Conservation (phyloP, 2,888 invertebrate genomes). For the Antheraea assamensis region DNA sequence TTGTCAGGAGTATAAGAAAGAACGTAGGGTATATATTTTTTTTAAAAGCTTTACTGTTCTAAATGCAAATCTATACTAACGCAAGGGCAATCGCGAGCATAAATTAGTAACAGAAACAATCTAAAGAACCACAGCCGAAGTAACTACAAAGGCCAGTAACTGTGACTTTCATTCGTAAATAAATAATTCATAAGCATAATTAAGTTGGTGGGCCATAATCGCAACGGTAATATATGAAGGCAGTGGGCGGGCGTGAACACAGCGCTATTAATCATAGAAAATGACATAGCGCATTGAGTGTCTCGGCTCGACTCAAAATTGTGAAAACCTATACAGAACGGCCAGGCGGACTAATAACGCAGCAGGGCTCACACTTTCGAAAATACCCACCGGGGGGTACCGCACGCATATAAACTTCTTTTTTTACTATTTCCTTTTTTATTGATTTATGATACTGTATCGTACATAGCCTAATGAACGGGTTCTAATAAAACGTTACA, state of each 20-base stretch:
- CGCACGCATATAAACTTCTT: constrained; percentile 42
- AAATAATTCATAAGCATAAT: constrained; percentile 20
- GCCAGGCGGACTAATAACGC: constrained; percentile 73
- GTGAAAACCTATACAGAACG: constrained; percentile 76
- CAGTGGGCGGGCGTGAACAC: constrained; percentile 27
- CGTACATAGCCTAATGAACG: too few relatives aligned
- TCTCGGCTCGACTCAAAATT: constrained; percentile 72
- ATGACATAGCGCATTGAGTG: constrained; percentile 73
- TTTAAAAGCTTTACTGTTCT: too few relatives aligned
- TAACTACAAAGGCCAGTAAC: neutral
- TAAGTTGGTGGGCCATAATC: constrained; percentile 18
- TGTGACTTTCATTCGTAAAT: neutral
- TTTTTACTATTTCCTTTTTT: neutral
- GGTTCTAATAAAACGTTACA: too few relatives aligned
- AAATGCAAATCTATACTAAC: too few relatives aligned
- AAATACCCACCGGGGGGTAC: constrained; percentile 68
- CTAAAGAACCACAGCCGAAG: neutral
- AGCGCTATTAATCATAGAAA: constrained; percentile 79
- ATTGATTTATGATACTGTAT: too few relatives aligned
- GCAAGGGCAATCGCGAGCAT: too few relatives aligned
- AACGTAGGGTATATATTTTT: too few relatives aligned
- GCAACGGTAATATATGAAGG: constrained; percentile 21
- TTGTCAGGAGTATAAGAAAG: too few relatives aligned
- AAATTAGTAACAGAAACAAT: too few relatives aligned
- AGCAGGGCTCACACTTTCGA: constrained; percentile 69